A percentile compares a stretch with the other conserved stretches of the same genome.
Conservation (phyloP, 2,113 vertebrate genomes). For the Leucoraja erinaceus region DNA sequence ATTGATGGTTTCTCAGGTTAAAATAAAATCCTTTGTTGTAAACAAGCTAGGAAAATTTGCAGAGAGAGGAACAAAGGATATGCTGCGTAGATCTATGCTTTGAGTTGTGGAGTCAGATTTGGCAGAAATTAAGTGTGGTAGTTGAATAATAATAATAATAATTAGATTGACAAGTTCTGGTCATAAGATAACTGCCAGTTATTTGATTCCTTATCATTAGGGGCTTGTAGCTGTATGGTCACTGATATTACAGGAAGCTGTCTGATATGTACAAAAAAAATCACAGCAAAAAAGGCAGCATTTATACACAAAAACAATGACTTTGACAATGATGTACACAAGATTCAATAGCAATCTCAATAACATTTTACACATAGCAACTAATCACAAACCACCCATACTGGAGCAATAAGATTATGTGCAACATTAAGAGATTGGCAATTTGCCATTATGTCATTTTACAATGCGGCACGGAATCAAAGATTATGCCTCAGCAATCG, state of each 20-base stretch:
- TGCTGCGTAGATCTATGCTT: background rate
- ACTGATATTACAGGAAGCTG: too few relatives aligned
- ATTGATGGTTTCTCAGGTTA: background rate
- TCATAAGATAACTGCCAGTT: background rate
- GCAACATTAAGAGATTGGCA: background rate
- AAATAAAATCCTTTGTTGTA: background rate
- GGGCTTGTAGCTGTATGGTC: background rate
- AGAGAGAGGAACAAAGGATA: background rate
- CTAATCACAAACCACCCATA: background rate
- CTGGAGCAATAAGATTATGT: background rate
- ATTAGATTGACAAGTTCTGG: background rate
- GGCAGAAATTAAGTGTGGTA: background rate
- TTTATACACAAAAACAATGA: background rate
- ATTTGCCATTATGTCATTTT: background rate
- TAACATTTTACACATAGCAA: background rate
- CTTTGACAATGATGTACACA: background rate
- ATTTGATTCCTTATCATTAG: background rate
- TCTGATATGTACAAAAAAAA: too few relatives aligned
- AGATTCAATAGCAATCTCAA: background rate
- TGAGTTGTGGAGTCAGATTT: background rate
- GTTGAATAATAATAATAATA: background rate
- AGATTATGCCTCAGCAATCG: background rate
- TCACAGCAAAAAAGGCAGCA: background rate
- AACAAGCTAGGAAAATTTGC: background rate
- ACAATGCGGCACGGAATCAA: background rate